phyloP scores from a whole-genome alignment of 2,797 vertebrate species.

The Tenualosa thibaudeaui region DNA sequence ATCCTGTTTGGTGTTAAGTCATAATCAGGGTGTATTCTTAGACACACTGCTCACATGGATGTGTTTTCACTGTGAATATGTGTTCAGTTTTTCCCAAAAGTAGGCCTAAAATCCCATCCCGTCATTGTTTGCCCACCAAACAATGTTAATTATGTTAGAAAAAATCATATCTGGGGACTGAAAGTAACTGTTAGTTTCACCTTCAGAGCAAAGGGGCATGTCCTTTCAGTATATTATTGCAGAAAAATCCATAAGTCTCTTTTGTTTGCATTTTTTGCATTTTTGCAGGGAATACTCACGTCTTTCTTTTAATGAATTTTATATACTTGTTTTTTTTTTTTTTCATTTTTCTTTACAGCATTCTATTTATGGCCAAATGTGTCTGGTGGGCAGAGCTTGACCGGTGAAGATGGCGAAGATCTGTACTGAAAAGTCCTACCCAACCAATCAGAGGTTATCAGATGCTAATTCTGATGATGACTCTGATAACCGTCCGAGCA shows the following conservation, averaged over 20 bases:
- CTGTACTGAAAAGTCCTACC: conserved; percentile 76
- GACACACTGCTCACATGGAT: conserved; percentile 55
- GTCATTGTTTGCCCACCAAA: background rate
- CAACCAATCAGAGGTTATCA: conserved; percentile 60
- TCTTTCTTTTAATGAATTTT: background rate
- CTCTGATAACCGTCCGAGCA: conserved; percentile 79
- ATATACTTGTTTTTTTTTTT: background rate
- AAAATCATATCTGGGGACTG: background rate
- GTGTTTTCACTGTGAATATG: conserved; percentile 43
- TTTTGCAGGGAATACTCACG: no score
- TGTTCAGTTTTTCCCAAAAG: background rate
- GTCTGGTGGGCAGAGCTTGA: conserved; percentile 46
- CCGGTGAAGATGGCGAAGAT: conserved; percentile 69
- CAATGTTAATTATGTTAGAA: background rate
- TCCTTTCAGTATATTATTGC: no score
- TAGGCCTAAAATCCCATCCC: background rate
- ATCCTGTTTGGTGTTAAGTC: conserved; percentile 75
- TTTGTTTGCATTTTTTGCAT: no score
- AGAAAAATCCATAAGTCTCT: no score
- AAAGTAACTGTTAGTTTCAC: background rate
- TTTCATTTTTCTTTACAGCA: background rate
- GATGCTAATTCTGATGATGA: conserved; percentile 71
- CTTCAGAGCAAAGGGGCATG: background rate
- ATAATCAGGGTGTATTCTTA: conserved; percentile 70
- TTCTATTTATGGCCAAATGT: conserved; percentile 58